Conservation (phyloP, 2,888 invertebrate genomes). For the Sabatieria punctata region DNA sequence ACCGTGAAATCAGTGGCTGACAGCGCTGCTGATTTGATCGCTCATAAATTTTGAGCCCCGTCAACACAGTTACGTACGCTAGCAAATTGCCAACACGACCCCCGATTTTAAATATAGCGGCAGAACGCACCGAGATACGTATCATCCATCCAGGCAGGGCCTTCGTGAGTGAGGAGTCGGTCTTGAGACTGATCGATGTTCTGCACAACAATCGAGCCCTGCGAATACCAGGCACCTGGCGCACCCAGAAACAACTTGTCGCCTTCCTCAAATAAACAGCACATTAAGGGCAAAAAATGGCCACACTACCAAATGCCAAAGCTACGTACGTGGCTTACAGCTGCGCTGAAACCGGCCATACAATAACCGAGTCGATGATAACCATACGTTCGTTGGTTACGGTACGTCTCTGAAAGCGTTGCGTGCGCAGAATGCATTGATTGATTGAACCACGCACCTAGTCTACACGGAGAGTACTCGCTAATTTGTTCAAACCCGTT, state of each 20-base stretch:
- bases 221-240: slow-evolving; percentile 95
- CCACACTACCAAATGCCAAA: background rate
- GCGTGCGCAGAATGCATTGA: too few relatives aligned
- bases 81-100: too few relatives aligned
- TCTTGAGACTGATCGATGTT: slow-evolving; percentile 18
- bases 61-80: too few relatives aligned
- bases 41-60: too few relatives aligned
- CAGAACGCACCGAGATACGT: slow-evolving; percentile 46
- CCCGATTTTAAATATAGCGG: too few relatives aligned
- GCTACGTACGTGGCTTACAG: slow-evolving; percentile 53
- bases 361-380: slow-evolving; percentile 87
- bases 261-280: slow-evolving; percentile 46
- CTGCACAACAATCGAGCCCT: slow-evolving; percentile 48
- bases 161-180: slow-evolving; percentile 55
- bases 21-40: too few relatives aligned
- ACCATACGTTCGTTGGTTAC: too few relatives aligned
- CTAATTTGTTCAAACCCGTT: slow-evolving; percentile 53
- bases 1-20: too few relatives aligned
- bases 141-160: slow-evolving; percentile 60
- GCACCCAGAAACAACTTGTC: slow-evolving; percentile 72
- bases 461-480: slow-evolving; percentile 82
- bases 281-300: background rate
- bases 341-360: slow-evolving; percentile 85
- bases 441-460: too few relatives aligned
- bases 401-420: too few relatives aligned